phyloP scores from a whole-genome alignment of 1,140 invertebrate genomes.

The Halyomorpha halys region DNA sequence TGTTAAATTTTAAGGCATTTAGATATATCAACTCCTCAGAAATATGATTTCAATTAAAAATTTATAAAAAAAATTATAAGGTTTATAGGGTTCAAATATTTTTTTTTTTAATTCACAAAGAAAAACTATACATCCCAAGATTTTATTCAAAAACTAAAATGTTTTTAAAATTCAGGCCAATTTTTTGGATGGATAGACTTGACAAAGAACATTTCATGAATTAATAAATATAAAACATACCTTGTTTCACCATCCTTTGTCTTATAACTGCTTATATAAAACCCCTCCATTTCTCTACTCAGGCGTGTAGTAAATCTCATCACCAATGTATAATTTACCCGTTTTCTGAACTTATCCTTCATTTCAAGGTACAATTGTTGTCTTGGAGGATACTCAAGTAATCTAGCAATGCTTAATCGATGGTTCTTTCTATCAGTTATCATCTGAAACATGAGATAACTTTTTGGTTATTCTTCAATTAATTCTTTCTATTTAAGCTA shows the following conservation, averaged over 20 bases:
- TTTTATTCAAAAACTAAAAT: too few relatives aligned
- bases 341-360: conserved; percentile 61
- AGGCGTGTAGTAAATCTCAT: conserved; percentile 73
- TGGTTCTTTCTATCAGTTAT: conserved; percentile 56
- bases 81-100: too few relatives aligned
- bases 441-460: conserved; percentile 40
- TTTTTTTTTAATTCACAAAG: too few relatives aligned
- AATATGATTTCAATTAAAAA: too few relatives aligned
- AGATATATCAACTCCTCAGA: too few relatives aligned
- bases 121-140: too few relatives aligned
- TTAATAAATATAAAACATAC: conserved; percentile 38
- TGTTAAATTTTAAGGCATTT: too few relatives aligned
- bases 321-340: conserved; percentile 72
- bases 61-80: too few relatives aligned
- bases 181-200: too few relatives aligned
- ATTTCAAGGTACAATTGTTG: conserved; percentile 82
- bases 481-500: conserved; percentile 5
- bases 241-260: conserved; percentile 61
- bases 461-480: background rate
- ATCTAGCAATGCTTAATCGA: conserved; percentile 54
- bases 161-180: too few relatives aligned
- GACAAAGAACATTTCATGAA: too few relatives aligned
- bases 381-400: conserved; percentile 67
- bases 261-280: conserved; percentile 83
- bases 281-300: conserved; percentile 72